A percentile compares a stretch with the other conserved stretches of the same genome.
phyloP scores from a whole-genome alignment of 2,888 invertebrate genomes.

The Patella depressa region DNA sequence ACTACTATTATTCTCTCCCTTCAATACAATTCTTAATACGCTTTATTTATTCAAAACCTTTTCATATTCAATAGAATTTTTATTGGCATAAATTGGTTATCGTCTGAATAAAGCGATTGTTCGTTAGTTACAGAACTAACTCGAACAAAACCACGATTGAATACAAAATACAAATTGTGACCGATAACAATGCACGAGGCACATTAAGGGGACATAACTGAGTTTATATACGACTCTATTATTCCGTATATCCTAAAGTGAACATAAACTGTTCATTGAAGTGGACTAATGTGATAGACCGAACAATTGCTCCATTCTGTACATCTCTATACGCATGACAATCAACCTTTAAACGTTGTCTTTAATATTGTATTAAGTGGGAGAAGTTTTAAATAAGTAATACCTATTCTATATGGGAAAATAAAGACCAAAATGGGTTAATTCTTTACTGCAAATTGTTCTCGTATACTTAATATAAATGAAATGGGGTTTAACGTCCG shows the following conservation, averaged over 20 bases:
- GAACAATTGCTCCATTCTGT: background rate
- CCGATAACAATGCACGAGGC: background rate
- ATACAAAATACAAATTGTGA: slow-evolving; percentile 6
- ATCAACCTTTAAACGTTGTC: too few relatives aligned
- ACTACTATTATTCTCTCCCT: too few relatives aligned
- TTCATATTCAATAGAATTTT: background rate
- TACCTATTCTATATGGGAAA: too few relatives aligned
- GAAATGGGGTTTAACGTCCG: too few relatives aligned
- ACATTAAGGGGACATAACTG: slow-evolving; percentile 9
- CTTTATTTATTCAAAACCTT: too few relatives aligned
- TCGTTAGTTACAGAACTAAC: background rate
- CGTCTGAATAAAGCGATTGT: background rate
- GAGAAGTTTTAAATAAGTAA: too few relatives aligned
- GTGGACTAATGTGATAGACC: slow-evolving; percentile 8
- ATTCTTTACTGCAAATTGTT: too few relatives aligned
- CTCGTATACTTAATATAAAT: too few relatives aligned
- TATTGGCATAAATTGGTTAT: slow-evolving; percentile 6
- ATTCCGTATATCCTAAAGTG: background rate
- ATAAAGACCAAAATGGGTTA: too few relatives aligned
- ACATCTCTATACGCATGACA: too few relatives aligned
- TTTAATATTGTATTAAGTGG: too few relatives aligned
- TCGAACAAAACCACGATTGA: background rate
- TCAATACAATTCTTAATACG: too few relatives aligned
- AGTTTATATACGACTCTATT: slow-evolving; percentile 8
- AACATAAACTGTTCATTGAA: slow-evolving; percentile 7